Percentiles rank a stretch among this genome's conserved stretches.
phyloP scores from a whole-genome alignment of 2,797 vertebrate genomes.

The Tangara arthus region DNA sequence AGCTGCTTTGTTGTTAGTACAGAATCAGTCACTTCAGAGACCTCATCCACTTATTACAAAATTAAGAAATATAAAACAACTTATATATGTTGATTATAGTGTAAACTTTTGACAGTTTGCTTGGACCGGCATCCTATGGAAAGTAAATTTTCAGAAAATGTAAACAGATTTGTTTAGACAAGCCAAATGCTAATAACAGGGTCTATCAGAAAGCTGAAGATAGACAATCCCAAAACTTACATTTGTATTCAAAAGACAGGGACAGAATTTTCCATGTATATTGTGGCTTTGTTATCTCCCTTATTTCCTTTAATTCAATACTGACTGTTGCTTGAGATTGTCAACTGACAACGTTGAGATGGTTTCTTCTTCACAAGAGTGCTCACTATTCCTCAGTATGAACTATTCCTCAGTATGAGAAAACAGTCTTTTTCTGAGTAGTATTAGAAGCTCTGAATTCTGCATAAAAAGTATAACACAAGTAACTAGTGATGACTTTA shows the following conservation, averaged over 20 bases:
- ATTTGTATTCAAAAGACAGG: neutral
- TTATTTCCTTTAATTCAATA: neutral
- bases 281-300: neutral
- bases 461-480: neutral
- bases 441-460: neutral
- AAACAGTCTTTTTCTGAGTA: neutral
- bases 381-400: neutral
- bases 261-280: neutral
- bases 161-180: neutral
- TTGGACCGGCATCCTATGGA: neutral
- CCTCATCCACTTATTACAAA: neutral
- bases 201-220: neutral
- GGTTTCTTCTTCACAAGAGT: neutral
- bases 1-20: neutral
- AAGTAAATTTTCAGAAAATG: neutral
- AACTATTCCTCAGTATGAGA: neutral
- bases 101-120: neutral
- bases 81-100: neutral
- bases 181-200: neutral
- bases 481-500: neutral
- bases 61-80: neutral
- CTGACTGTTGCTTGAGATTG: neutral
- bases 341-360: neutral
- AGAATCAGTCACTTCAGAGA: neutral
- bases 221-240: neutral